Percentiles rank a stretch among this genome's conserved stretches.
Conservation (phyloP, 2,797 vertebrate genomes). For the Buphagus erythrorhynchus region DNA sequence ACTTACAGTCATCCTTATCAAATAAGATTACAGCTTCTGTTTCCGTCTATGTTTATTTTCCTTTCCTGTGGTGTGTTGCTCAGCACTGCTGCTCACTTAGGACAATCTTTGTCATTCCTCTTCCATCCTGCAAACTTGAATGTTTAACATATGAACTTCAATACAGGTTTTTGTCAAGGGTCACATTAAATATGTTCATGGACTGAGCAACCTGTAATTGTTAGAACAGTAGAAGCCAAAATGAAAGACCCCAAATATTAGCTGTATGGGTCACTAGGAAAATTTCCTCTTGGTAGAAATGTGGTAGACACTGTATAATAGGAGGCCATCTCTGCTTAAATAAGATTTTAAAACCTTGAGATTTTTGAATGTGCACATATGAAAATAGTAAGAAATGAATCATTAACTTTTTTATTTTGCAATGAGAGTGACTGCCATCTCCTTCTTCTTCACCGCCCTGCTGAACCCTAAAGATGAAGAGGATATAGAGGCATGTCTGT, state of each 20-base stretch:
- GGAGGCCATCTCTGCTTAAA: not conserved
- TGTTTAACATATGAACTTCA: conserved; percentile 7
- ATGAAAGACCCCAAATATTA: not conserved
- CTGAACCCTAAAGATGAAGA: not conserved
- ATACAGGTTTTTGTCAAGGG: not conserved
- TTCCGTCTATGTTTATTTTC: not conserved
- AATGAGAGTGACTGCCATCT: not conserved
- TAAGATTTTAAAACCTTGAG: not conserved
- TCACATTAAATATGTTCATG: not conserved
- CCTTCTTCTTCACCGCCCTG: not conserved
- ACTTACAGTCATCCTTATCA: not conserved
- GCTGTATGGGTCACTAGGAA: not conserved
- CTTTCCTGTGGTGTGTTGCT: not conserved
- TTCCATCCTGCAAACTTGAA: not conserved
- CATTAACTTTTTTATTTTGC: not conserved
- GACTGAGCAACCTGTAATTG: not conserved
- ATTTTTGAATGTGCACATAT: not conserved
- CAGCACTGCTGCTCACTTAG: not conserved
- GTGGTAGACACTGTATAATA: not conserved
- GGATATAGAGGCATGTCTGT: not conserved
- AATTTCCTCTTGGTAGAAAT: not conserved
- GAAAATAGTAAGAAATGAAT: not conserved
- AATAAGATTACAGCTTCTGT: conserved; percentile 26
- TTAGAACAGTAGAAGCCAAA: not conserved
- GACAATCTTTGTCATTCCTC: not conserved